Conservation (phyloP, 2,113 vertebrate species). For the Micronycteris hirsuta region DNA sequence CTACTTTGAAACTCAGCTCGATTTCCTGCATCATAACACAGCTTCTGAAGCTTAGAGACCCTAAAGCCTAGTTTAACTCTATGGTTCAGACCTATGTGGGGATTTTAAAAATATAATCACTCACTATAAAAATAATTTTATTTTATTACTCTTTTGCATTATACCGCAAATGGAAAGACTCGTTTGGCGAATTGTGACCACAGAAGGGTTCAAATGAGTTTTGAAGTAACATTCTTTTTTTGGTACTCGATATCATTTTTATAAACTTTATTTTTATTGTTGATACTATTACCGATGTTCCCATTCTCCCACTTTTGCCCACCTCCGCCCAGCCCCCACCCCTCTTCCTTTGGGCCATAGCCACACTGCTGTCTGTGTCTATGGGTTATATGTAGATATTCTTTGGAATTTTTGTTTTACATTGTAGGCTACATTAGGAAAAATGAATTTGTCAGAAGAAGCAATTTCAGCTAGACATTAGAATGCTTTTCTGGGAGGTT, state of each 20-base stretch:
- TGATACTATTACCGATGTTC: too few relatives aligned
- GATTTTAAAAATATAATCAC: neutral
- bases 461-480: neutral
- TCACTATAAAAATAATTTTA: constrained; percentile 11
- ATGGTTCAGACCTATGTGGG: neutral
- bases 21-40: neutral
- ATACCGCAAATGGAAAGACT: neutral
- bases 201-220: neutral
- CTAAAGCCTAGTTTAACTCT: neutral
- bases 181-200: neutral
- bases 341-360: too few relatives aligned
- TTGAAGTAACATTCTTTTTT: neutral
- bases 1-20: neutral
- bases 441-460: neutral
- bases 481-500: neutral
- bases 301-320: too few relatives aligned
- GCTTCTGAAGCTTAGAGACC: neutral
- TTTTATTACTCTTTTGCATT: constrained; percentile 37
- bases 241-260: neutral
- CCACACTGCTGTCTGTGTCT: too few relatives aligned
- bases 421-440: neutral
- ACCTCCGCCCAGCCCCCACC: too few relatives aligned
- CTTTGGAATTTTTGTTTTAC: neutral
- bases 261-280: neutral
- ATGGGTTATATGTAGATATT: too few relatives aligned